Conservation (phyloP, 2,113 vertebrate genomes). For the Tachysurus fulvidraco region DNA sequence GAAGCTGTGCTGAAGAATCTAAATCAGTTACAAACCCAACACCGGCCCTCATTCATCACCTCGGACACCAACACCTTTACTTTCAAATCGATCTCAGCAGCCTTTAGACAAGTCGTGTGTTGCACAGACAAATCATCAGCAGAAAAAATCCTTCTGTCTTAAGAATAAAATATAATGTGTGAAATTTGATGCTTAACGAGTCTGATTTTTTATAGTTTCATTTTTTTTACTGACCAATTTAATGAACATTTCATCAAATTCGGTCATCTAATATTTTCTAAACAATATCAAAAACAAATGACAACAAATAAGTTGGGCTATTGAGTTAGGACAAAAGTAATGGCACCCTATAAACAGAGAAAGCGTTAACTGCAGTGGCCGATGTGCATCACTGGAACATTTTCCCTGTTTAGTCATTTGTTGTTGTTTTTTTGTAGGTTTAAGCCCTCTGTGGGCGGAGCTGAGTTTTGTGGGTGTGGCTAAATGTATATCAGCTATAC, state of each 20-base stretch:
- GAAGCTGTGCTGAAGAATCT: neutral
- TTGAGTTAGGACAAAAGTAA: neutral
- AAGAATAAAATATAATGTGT: neutral
- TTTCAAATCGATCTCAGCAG: neutral
- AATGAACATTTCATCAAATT: neutral
- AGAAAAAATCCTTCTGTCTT: neutral
- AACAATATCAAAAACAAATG: neutral
- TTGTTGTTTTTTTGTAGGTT: neutral
- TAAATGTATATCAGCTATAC: neutral
- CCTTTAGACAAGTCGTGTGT: neutral
- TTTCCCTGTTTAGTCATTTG: neutral
- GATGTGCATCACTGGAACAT: neutral
- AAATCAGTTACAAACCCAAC: neutral
- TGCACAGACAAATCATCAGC: neutral
- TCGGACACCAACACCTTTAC: neutral
- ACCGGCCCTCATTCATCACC: neutral
- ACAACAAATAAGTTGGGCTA: neutral
- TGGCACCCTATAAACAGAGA: neutral
- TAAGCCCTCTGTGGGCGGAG: neutral
- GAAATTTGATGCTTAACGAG: neutral
- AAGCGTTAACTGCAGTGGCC: neutral
- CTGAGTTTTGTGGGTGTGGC: neutral
- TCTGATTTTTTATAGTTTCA: neutral
- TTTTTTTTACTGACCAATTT: neutral
- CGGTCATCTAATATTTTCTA: neutral